Percentiles rank a stretch among this genome's conserved stretches.
Conservation (phyloP, 1,140 invertebrate species). For the Drosophila bocqueti region DNA sequence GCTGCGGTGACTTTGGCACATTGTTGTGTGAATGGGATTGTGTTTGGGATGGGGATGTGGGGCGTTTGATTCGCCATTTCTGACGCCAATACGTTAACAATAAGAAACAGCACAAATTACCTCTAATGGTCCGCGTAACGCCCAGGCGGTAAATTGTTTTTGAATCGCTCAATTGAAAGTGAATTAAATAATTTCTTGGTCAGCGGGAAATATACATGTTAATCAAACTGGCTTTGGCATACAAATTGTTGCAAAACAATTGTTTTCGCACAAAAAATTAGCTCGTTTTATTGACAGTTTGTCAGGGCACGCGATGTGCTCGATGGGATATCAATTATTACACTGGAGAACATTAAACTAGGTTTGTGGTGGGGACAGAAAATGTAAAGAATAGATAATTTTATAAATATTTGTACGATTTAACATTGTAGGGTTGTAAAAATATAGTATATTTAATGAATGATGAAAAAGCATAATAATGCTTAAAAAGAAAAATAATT, state of each 20-base stretch:
- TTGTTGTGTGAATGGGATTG: conserved; percentile 18
- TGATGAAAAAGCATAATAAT: no score
- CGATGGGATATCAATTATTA: conserved; percentile 6
- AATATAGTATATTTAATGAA: no score
- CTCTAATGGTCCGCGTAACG: conserved; percentile 46
- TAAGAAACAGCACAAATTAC: conserved; percentile 37
- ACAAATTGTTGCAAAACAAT: conserved; percentile 28
- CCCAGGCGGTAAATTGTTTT: conserved; percentile 44
- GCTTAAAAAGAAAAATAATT: no score
- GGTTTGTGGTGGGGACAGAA: background rate
- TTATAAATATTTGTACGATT: no score
- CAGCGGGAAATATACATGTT: conserved; percentile 29
- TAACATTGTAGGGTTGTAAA: no score
- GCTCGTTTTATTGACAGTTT: conserved; percentile 38
- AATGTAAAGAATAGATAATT: background rate
- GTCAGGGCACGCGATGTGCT: conserved; percentile 37
- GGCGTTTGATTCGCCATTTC: conserved; percentile 60
- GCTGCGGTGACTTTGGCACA: conserved; percentile 22
- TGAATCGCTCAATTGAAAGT: conserved; percentile 34
- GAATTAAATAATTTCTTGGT: conserved; percentile 36
- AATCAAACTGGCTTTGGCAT: conserved; percentile 33
- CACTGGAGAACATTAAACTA: background rate
- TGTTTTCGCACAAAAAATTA: conserved; percentile 17
- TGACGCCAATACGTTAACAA: conserved; percentile 59
- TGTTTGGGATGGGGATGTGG: conserved; percentile 32